phyloP scores from a whole-genome alignment of 2,888 invertebrate genomes.

The Acanthosoma haemorrhoidale region DNA sequence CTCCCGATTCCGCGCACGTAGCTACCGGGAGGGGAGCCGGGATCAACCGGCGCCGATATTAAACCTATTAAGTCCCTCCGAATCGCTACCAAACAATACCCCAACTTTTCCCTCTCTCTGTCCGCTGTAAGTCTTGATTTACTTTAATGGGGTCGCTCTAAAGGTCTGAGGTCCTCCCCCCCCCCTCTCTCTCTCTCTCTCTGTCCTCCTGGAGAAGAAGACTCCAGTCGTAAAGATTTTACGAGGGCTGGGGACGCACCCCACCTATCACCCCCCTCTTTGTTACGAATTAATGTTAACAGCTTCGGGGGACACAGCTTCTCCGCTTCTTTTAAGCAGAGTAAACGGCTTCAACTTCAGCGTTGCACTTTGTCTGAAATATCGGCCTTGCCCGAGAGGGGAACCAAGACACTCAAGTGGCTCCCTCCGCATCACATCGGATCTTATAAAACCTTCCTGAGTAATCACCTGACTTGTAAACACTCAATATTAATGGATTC shows the following conservation, averaged over 20 bases:
- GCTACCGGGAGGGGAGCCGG: not conserved
- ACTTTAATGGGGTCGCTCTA: not conserved
- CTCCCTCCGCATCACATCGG: not conserved
- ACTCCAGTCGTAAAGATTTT: not conserved
- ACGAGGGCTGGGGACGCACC: not conserved
- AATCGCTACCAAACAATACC: not conserved
- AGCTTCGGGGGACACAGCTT: not conserved
- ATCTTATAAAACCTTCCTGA: too few species aligned
- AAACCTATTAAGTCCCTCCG: not conserved
- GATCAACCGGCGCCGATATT: constrained; percentile 11
- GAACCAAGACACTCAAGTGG: not conserved
- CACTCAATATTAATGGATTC: too few species aligned
- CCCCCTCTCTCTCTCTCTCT: not conserved
- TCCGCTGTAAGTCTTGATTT: constrained; percentile 13
- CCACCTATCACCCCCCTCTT: not conserved
- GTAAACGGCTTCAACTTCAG: not conserved
- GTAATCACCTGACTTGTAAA: too few species aligned
- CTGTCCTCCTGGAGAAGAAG: not conserved
- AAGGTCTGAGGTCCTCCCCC: too few species aligned
- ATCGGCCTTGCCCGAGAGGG: not conserved
- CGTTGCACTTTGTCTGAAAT: not conserved
- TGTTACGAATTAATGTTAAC: constrained; percentile 13
- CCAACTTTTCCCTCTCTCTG: not conserved
- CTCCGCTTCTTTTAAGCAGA: not conserved
- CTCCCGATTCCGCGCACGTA: not conserved